Percentiles rank a stretch among this genome's conserved stretches.
Conservation (phyloP, 2,113 vertebrate species). For the Albula goreensis region DNA sequence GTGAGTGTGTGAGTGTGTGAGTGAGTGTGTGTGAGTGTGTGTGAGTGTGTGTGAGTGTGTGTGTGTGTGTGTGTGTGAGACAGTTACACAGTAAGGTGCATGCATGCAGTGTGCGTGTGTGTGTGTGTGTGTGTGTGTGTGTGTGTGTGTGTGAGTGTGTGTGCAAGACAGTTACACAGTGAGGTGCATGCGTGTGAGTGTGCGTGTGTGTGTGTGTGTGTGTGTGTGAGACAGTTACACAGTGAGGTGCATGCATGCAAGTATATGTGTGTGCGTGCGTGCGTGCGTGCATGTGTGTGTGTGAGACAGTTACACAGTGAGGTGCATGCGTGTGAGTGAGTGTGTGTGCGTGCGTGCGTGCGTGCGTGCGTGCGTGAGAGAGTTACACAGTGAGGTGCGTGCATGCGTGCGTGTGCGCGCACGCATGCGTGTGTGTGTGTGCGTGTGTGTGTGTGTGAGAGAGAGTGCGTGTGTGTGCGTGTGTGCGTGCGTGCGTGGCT, state of each 20-base stretch:
- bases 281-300: not conserved
- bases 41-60: not conserved
- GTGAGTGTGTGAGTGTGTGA: not conserved
- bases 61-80: not conserved
- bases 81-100: no score
- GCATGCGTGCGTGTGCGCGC: no score
- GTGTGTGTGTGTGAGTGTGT: not conserved
- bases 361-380: no score
- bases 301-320: no score
- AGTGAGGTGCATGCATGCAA: not conserved
- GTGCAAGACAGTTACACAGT: not conserved
- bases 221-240: not conserved
- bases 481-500: no score
- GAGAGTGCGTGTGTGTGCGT: no score
- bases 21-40: not conserved
- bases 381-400: no score
- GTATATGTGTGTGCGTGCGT: not conserved
- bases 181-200: no score
- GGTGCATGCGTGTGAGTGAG: no score
- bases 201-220: not conserved
- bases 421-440: no score
- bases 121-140: not conserved
- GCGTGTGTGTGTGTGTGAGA: no score
- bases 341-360: not conserved
- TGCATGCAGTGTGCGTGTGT: not conserved